Evolutionary conservation across 2,888 invertebrate genomes (phyloP), one percentile per base, ranked within the genome.

Genomic region (Athrips mouffetella): DNA sequence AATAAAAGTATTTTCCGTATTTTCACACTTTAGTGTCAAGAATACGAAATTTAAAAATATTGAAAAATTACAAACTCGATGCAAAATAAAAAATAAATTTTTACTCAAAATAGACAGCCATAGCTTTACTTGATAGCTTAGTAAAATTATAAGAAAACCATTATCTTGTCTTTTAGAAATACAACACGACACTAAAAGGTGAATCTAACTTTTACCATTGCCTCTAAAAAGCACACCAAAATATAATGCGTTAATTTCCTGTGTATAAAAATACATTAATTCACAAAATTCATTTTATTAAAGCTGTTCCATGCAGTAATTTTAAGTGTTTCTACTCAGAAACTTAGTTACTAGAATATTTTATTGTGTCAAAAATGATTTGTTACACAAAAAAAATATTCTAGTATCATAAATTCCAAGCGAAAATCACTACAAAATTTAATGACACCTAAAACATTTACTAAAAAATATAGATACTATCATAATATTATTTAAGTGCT

Each of bases 221-320:
- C 48, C 50, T 48, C 53, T 48, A 50, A 52, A 33, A 50, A 45
- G 49, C 47, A 47, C 45, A 48, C 45, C 45, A 48, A 51, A 52
- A 50, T 52, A 47, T 31, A 25, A 33, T 46, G 40, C 11, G n/a
- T n/a, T n/a, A n/a, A 41, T 46, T 49, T 33, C 21, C 21, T 46
- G 15, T 41, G 7, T 47, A 46, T 35, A 52, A 35, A 52, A 52
- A 52, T 46, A 52, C 49, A 23, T 33, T 29, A 48, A 16, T 46
- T 31, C 46, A 42, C 40, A 44, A 48, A 49, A 48, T 49, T 11
- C 39, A 41, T 51, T 49, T 54, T 27, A 37, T 45, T 57, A 57
- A 57, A 57, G 57, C 59, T 57, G 53, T 50, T 57, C 59, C 59
- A 54, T 55, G 59, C 59, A 59, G 33, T 55, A n/a, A n/a, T 53